Base-by-base conservation (phyloP, 2,797 vertebrate genomes). In the Scarus forsteni region DNA sequence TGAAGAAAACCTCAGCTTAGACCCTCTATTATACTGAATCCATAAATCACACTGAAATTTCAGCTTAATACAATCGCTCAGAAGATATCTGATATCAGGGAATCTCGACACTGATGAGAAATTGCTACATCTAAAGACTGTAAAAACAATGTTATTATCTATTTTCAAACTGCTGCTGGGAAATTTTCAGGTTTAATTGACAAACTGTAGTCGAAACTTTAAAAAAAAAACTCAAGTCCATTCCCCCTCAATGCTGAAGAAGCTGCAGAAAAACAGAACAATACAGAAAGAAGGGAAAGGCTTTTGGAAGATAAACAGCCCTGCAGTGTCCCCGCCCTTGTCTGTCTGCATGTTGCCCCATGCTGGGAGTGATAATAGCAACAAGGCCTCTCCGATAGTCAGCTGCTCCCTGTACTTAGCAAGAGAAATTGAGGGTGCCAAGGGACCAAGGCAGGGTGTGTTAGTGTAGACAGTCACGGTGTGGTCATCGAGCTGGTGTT, bases 341-440 rank as follows among this genome's bases (percentile, higher is more conserved):
- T 71, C 85, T 73, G 77, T 63, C 79, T 83, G 65, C 66, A 66
- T 80, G 80, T 48, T 82, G 73, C 87, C 86, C 75, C 88, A 83
- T 85, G 86, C 92, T 92, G 90, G 66, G 82, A 85, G 86, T 79
- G 85, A 91, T 93, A 91, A 93, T 92, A 70, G 84, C 87, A 84
- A 92, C 86, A 84, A 56, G 73, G 70, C 60, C 64, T 88, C 75
- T 70, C 73, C 81, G 82, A 77, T 77, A 83, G 66, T 83, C 91
- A 91, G 88, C 88, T 92, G 89, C 77, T 86, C 73, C 79, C 61
- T 73, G 72, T 70, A 70, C 72, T 51, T 44, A 78, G 84, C 79
- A 80, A 81, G 75, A 35, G 70, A 83, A 78, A 60, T 79, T 84
- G 60, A 75, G 42, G 57, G 55, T 16, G 60, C 51, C 64, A 45